Evolutionary conservation across 2,113 vertebrate species (phyloP), one percentile per base, ranked within the genome.

Genomic region (Myrmecophaga tridactyla): DNA sequence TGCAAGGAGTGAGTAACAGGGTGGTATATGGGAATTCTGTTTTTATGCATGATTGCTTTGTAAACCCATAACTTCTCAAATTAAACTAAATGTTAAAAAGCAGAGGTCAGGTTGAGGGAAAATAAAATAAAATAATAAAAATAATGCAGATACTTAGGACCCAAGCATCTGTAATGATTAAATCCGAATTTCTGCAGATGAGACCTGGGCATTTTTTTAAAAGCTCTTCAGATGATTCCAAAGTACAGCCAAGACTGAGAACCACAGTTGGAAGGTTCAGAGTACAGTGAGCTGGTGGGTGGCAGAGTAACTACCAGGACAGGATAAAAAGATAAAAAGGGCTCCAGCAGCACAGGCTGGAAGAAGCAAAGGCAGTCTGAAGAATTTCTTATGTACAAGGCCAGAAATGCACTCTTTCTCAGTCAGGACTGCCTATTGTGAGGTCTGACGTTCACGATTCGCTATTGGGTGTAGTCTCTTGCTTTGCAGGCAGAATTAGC

Each of bases 301-400:
- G 36, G 62, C 41, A 2, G 36, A 15, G 13, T 21, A 23, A 20
- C 21, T 34, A 36, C n/a, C 3, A 13, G 43, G 48, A 76, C 18
- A 46, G 1, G 11, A 48, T 11, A 48, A n/a, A n/a, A n/a, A n/a
- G 14, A 18, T 13, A 21, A 46, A 70, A 43, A 25, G 36, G 14
- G 76, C 5, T 4, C 18, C 2, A 0, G 51, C 25, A 56, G 43
- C 11, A 12, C 83, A 39, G 0, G 21, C 23, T 0, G 6, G 29
- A 63, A 58, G 70, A 0, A n/a, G 69, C 43, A 11, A 34, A 67
- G 75, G 10, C 25, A 34, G 67, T 1, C 18, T 23, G 12, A 10
- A 6, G 36, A 0, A 31, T n/a, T 27, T 27, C n/a, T 17, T 7
- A 1, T 0, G 13, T 7, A 6, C 6, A 6, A 8, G 31, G 43